Base-by-base conservation (phyloP, 2,113 vertebrate genomes). In the Rynchops niger region DNA sequence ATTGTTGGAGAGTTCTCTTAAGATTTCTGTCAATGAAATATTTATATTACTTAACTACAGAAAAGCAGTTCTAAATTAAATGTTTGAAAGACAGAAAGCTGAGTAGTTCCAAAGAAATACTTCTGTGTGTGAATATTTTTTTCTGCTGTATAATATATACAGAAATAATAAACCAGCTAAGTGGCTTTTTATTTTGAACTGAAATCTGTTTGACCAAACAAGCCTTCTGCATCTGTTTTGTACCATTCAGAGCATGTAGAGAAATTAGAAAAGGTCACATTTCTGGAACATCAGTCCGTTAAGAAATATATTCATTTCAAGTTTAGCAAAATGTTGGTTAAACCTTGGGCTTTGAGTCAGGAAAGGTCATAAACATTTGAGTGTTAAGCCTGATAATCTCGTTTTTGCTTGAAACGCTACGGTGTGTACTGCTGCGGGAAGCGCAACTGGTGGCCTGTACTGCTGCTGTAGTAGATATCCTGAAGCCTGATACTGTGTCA, bases 401-500 rank as follows among this genome's bases (percentile, higher is more conserved):
- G 29, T 6, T 62, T 43, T 30, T 67, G 1, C 38, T 72, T 58
- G 30, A 32, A 72, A 23, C 0, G 3, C 29, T 50, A 11, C 17
- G 32, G 23, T 67, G 34, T 0, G 0, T 45, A 27, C 15, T 3
- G 2, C 4, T 71, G 25, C 5, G 22, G 53, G 12, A 70, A 80
- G 62, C 4, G 21, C 9, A 65, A 53, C 40, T 25, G 17, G 29
- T 74, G 76, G 34, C 21, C 45, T 90, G 23, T 76, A 11, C 23
- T 42, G 40, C 29, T 67, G 36, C 62, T 80, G 58, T 76, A 26
- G 27, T 53, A 53, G 67, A 3, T 40, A 40, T 40, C 25, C 26
- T 53, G 40, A 86, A 52, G 18, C 34, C 43, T 86, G 73, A 25
- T 18, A 40, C 7, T 58, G 47, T 16, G 58, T 59, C 10, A 50